A percentile compares a stretch with the other conserved stretches of the same genome.
These are phyloP conservation scores for Mesorhabditis spiculigera DNA, from an alignment of 2,888 invertebrate species.

Conservation along the genomic window DNA sequence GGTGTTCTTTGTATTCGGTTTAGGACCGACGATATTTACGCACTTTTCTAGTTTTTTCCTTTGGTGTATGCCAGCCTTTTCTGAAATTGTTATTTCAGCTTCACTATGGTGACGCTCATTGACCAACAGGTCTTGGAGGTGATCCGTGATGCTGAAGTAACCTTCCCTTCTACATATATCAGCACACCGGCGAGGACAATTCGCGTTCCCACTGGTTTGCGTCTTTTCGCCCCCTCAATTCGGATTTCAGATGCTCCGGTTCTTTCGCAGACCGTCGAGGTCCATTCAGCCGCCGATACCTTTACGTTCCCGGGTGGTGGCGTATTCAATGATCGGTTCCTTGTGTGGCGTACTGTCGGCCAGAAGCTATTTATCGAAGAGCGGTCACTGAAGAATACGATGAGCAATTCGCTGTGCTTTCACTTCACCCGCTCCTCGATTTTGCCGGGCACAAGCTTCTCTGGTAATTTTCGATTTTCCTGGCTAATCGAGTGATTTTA, in stretches of 20 bases:
- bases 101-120: too few relatives aligned
- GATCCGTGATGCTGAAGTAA: too few relatives aligned
- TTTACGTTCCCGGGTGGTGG: conserved; percentile 33
- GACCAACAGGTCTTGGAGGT: too few relatives aligned
- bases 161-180: too few relatives aligned
- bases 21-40: too few relatives aligned
- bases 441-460: conserved; percentile 35
- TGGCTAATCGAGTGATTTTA: conserved; percentile 8
- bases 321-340: conserved; percentile 39
- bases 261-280: conserved; percentile 31
- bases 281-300: conserved; percentile 39
- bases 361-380: conserved; percentile 46
- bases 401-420: conserved; percentile 39
- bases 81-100: too few relatives aligned
- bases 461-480: conserved; percentile 16
- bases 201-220: too few relatives aligned
- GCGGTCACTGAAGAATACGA: conserved; percentile 29
- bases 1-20: too few relatives aligned
- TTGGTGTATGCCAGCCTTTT: too few relatives aligned
- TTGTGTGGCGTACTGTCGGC: conserved; percentile 49
- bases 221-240: too few relatives aligned
- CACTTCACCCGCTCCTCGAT: conserved; percentile 47
- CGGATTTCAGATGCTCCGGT: conserved; percentile 45
- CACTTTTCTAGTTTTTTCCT: too few relatives aligned
- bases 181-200: too few relatives aligned